A percentile compares a stretch with the other conserved stretches of the same genome.
Conservation (phyloP, 2,797 vertebrate genomes). For the Chloroceryle inda region DNA sequence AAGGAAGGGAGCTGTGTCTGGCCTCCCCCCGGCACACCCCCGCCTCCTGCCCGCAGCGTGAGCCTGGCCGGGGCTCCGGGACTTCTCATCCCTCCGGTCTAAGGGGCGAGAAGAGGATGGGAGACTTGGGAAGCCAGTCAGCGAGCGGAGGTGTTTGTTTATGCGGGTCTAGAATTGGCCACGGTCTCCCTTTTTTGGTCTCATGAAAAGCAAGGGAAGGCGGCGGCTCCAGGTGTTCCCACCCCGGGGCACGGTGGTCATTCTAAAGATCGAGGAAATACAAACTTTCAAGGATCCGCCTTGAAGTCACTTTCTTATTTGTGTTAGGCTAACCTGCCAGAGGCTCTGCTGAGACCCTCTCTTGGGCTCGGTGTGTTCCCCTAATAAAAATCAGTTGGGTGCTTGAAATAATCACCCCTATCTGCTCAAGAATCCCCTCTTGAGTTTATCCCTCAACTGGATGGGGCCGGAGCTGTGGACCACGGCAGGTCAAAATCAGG, state of each 20-base stretch:
- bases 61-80: too few relatives aligned
- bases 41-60: background rate
- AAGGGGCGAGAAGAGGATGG: background rate
- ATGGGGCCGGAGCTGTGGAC: background rate
- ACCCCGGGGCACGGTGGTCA: accelerated
- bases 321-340: background rate
- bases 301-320: background rate
- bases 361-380: too few relatives aligned
- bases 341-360: background rate
- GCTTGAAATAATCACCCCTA: accelerated
- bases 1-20: background rate
- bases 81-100: background rate
- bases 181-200: accelerated
- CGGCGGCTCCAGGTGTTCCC: accelerated
- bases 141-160: background rate
- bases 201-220: accelerated
- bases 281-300: background rate
- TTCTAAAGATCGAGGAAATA: background rate
- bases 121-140: too few relatives aligned
- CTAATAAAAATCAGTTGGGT: accelerated
- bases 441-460: accelerated
- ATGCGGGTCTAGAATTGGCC: accelerated
- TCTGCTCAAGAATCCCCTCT: background rate
- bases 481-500: accelerated
- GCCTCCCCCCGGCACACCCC: too few relatives aligned